Evolutionary conservation across 2,797 vertebrate species (phyloP).

Genomic region (Gymnoscopelus braueri): DNA sequence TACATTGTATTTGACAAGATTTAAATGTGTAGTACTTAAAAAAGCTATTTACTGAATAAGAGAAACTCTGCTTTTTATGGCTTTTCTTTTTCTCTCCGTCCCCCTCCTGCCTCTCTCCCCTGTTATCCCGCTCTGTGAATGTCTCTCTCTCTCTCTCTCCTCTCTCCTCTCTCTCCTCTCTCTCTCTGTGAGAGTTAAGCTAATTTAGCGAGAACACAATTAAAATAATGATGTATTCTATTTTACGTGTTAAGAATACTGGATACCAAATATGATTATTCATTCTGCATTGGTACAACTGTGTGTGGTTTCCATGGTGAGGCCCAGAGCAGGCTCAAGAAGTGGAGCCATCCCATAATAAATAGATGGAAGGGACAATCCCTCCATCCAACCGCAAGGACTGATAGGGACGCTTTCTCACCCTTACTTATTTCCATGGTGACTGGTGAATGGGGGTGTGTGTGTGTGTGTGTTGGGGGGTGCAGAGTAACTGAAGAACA

Average conservation of each 20-base stretch:
- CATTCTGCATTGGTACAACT: no score
- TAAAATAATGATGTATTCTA: no score
- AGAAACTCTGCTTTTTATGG: no score
- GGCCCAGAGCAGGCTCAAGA: slow-evolving; percentile 47
- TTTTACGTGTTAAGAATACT: no score
- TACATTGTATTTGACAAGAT: no score
- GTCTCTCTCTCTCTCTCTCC: background rate
- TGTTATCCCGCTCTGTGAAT: slow-evolving; percentile 20
- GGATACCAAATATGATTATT: no score
- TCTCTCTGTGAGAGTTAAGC: no score
- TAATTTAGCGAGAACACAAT: no score
- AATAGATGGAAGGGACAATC: slow-evolving; percentile 33
- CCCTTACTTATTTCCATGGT: slow-evolving; percentile 49
- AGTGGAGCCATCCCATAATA: slow-evolving; percentile 46
- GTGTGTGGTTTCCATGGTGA: slow-evolving; percentile 63
- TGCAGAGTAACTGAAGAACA: slow-evolving; percentile 27
- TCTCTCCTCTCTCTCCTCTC: no score
- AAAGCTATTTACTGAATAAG: no score
- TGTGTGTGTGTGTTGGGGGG: background rate
- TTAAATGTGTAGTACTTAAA: no score
- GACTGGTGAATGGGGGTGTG: slow-evolving; percentile 29
- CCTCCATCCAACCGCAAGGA: slow-evolving; percentile 17
- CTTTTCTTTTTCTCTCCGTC: slow-evolving; percentile 10
- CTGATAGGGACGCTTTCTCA: slow-evolving; percentile 34
- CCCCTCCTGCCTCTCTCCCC: background rate